Evolutionary conservation across 30 jellyfish, hydroid and myxozoan genomes (phyloP).

Genomic region (Rhopilema esculentum): DNA sequence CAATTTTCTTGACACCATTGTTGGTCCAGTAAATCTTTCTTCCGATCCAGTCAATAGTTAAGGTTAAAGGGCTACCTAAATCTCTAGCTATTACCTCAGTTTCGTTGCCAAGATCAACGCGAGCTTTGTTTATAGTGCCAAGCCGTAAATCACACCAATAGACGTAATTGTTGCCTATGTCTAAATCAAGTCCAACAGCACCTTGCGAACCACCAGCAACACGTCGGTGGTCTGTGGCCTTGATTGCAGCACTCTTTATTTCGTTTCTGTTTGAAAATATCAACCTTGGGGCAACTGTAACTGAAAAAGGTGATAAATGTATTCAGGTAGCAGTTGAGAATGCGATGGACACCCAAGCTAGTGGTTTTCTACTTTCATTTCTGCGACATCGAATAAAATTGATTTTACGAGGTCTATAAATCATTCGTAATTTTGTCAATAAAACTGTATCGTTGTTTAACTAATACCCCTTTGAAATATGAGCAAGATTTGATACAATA

Average conservation of each 20-base stretch:
- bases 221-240: constrained; percentile 64
- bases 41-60: constrained; percentile 93
- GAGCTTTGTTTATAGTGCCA: constrained; percentile 77
- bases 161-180: constrained; percentile 62
- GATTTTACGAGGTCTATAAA: too few species aligned
- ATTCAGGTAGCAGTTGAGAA: constrained; percentile 51
- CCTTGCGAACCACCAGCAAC: constrained; percentile 74
- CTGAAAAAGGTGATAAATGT: too few species aligned
- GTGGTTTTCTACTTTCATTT: too few species aligned
- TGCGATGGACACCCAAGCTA: too few species aligned
- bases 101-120: constrained; percentile 30
- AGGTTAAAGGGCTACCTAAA: constrained; percentile 82
- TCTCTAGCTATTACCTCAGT: constrained; percentile 54
- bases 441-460: too few species aligned
- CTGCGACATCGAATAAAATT: too few species aligned
- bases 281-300: neutral
- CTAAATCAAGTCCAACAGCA: constrained; percentile 83
- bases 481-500: too few species aligned
- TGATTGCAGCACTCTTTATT: constrained; percentile 51
- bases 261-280: constrained; percentile 63
- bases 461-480: too few species aligned
- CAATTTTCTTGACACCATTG: constrained; percentile 80
- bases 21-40: constrained; percentile 96
- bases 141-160: constrained; percentile 77
- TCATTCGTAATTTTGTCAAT: too few species aligned